Conservation (phyloP, 2,113 vertebrate species). For the Cacatua alba region DNA sequence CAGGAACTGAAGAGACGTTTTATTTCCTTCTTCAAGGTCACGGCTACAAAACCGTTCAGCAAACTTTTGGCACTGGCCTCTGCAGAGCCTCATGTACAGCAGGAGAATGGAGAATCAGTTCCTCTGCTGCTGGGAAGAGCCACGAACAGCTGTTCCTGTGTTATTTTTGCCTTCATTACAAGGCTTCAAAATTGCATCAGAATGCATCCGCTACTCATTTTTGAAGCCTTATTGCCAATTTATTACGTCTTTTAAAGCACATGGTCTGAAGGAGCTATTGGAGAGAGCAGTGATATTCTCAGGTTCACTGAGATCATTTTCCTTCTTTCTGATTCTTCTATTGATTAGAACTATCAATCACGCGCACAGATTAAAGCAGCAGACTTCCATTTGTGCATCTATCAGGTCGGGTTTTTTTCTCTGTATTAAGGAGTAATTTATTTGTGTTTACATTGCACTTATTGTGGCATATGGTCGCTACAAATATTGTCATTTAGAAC, state of each 20-base stretch:
- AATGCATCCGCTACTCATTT: conserved; percentile 7
- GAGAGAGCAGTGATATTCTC: background rate
- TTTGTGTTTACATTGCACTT: background rate
- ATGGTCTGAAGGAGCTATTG: background rate
- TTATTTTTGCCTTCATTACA: conserved; percentile 25
- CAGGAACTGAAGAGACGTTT: background rate
- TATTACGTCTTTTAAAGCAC: background rate
- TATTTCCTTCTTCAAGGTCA: background rate
- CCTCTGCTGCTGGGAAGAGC: background rate
- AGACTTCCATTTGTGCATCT: background rate
- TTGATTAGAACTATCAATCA: background rate
- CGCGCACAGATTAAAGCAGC: background rate
- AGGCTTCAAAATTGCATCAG: conserved; percentile 16
- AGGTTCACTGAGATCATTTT: background rate
- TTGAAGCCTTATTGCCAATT: conserved; percentile 3
- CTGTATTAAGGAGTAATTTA: background rate
- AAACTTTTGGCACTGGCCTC: conserved; percentile 11
- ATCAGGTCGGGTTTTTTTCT: fast-evolving
- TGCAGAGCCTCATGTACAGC: background rate
- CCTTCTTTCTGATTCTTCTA: background rate
- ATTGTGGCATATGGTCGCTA: background rate
- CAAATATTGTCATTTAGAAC: background rate
- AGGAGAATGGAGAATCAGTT: background rate
- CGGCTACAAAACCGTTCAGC: background rate
- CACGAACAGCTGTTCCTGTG: background rate